These are phyloP conservation scores for Drosophila ananassae DNA, from an alignment of 1,140 invertebrate genomes.

Conservation along the genomic window DNA sequence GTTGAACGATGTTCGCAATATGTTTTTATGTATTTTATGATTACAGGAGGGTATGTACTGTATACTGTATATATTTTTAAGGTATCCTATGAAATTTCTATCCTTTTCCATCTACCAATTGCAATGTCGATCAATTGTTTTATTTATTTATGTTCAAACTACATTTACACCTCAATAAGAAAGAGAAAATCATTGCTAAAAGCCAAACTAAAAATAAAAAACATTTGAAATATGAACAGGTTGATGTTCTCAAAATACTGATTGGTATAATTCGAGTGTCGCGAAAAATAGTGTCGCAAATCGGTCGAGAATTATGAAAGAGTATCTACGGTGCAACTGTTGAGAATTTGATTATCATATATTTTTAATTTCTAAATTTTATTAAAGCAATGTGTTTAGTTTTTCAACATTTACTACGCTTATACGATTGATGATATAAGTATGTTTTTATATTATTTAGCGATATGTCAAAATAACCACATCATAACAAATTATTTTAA, in stretches of 20 bases:
- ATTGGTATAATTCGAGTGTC: not conserved
- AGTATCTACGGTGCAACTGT: slow-evolving; percentile 20
- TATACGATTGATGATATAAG: slow-evolving; percentile 30
- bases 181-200: slow-evolving; percentile 1
- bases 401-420: slow-evolving; percentile 38
- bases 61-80: slow-evolving; percentile 21
- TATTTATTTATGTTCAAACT: slow-evolving; percentile 10
- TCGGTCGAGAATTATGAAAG: slow-evolving; percentile 11
- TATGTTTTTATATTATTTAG: slow-evolving; percentile 12
- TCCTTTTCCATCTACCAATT: slow-evolving; percentile 21
- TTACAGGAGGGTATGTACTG: slow-evolving; percentile 43
- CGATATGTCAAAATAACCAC: slow-evolving; percentile 34
- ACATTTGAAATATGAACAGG: not conserved
- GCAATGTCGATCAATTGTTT: slow-evolving; percentile 6
- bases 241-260: slow-evolving; percentile 3
- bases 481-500: slow-evolving; percentile 7
- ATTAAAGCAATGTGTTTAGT: slow-evolving; percentile 20
- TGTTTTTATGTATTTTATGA: slow-evolving; percentile 43
- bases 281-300: not conserved
- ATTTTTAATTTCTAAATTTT: slow-evolving; percentile 18
- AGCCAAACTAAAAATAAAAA: not conserved
- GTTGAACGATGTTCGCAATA: slow-evolving; percentile 42
- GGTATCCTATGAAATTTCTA: slow-evolving; percentile 15
- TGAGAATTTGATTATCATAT: slow-evolving; percentile 22
- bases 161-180: slow-evolving; percentile 4